These are phyloP conservation scores for Cryptocheilus praepositus DNA, from an alignment of 2,888 invertebrate genomes.

Conservation along the genomic window DNA sequence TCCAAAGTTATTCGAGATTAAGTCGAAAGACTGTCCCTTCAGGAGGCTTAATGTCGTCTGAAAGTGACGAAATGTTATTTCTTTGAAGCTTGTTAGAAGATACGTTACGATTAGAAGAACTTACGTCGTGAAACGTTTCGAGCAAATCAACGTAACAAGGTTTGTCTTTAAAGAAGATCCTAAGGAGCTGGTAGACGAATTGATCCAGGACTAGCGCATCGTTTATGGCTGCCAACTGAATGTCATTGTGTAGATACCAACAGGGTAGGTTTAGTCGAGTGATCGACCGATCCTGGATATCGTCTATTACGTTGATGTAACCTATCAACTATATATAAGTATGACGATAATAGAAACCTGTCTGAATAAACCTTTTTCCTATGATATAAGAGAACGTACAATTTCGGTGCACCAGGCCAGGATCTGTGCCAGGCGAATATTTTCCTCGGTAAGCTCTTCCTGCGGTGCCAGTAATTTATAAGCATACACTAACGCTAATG, in stretches of 20 bases:
- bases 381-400: constrained; percentile 76
- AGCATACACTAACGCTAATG: constrained; percentile 83
- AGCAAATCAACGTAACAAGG: constrained; percentile 86
- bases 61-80: constrained; percentile 4
- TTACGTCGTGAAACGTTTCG: constrained; percentile 83
- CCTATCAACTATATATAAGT: constrained; percentile 84
- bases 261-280: constrained; percentile 91
- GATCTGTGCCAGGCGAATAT: constrained; percentile 86
- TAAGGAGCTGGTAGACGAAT: constrained; percentile 87
- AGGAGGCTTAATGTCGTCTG: constrained; percentile 82
- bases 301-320: constrained; percentile 92
- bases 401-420: constrained; percentile 97
- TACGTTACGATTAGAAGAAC: too few relatives aligned
- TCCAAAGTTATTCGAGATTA: constrained; percentile 80
- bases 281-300: constrained; percentile 91
- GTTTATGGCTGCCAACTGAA: constrained; percentile 87
- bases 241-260: constrained; percentile 89
- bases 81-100: too few relatives aligned
- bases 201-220: constrained; percentile 88
- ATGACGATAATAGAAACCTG: too few relatives aligned
- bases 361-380: too few relatives aligned
- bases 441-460: constrained; percentile 83
- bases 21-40: constrained; percentile 90
- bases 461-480: constrained; percentile 84
- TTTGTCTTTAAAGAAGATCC: constrained; percentile 84